Conservation (phyloP, 1,140 invertebrate genomes). For the Drosophila kohkoa region DNA sequence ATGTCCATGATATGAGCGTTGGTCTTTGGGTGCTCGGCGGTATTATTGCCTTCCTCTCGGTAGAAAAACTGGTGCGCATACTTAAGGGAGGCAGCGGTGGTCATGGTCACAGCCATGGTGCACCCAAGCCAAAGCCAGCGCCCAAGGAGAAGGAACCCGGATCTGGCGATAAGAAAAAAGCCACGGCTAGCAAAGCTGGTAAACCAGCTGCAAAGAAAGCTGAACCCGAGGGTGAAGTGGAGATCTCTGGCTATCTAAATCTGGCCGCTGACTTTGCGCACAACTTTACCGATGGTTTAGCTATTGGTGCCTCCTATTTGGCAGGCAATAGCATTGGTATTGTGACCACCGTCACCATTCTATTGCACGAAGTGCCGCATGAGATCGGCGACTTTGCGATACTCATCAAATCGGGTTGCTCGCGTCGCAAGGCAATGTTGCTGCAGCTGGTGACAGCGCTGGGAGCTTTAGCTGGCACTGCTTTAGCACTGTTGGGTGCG, state of each 20-base stretch:
- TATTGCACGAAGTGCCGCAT: slow-evolving; percentile 97
- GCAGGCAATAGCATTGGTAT: slow-evolving; percentile 94
- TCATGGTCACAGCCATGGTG: slow-evolving; percentile 85
- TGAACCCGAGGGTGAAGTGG: slow-evolving; percentile 85
- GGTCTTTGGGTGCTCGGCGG: slow-evolving; percentile 95
- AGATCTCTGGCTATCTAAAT: slow-evolving; percentile 97
- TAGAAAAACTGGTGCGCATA: slow-evolving; percentile 96
- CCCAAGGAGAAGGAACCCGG: slow-evolving; percentile 59
- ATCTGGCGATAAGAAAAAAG: slow-evolving; percentile 74
- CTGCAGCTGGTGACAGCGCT: slow-evolving; percentile 97
- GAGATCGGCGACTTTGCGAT: slow-evolving; percentile 99
- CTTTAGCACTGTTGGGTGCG: slow-evolving; percentile 90
- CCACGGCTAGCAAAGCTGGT: slow-evolving; percentile 75
- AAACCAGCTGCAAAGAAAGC: slow-evolving; percentile 51
- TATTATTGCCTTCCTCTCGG: slow-evolving; percentile 95
- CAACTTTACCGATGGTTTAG: slow-evolving; percentile 98
- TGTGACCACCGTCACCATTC: slow-evolving; percentile 96
- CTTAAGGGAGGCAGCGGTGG: slow-evolving; percentile 91
- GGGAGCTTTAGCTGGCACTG: slow-evolving; percentile 96
- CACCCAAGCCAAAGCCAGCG: slow-evolving; percentile 60
- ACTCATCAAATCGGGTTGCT: slow-evolving; percentile 95
- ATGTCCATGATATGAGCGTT: slow-evolving; percentile 90
- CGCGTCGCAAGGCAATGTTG: slow-evolving; percentile 95
- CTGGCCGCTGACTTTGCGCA: slow-evolving; percentile 97
- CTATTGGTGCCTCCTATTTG: slow-evolving; percentile 97